These are phyloP conservation scores for Cosmopolites sordidus DNA, from an alignment of 2,888 invertebrate species.

Conservation along the genomic window DNA sequence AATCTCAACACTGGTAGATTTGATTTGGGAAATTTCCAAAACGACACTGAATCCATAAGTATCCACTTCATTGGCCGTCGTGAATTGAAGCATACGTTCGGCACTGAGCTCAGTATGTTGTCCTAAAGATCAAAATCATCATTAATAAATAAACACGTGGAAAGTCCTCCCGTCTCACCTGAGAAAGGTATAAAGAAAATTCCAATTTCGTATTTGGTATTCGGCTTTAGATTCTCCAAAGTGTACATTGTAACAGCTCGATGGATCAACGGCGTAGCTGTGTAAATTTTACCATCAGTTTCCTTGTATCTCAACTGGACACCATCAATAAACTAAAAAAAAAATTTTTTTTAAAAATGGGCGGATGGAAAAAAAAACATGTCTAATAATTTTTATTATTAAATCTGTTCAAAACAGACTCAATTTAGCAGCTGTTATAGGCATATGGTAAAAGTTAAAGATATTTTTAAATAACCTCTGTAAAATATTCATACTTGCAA, in stretches of 20 bases:
- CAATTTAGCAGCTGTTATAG: neutral
- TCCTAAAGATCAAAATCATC: constrained; percentile 13
- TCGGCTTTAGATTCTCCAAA: constrained; percentile 72
- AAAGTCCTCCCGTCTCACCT: too few relatives aligned
- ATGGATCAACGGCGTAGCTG: constrained; percentile 80
- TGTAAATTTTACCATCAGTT: constrained; percentile 75
- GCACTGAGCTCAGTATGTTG: constrained; percentile 75
- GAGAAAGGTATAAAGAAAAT: constrained; percentile 80
- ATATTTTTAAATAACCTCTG: neutral
- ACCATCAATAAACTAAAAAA: constrained; percentile 72
- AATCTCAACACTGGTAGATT: constrained; percentile 72
- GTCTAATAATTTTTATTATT: neutral
- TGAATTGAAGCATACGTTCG: constrained; percentile 64
- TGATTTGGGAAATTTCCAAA: constrained; percentile 71
- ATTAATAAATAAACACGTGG: too few relatives aligned
- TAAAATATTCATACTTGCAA: constrained; percentile 45
- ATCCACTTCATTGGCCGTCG: constrained; percentile 67
- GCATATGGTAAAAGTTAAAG: neutral
- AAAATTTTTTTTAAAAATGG: neutral
- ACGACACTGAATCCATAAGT: constrained; percentile 79
- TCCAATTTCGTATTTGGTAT: constrained; percentile 77
- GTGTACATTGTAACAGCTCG: constrained; percentile 73
- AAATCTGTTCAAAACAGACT: neutral
- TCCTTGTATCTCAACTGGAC: constrained; percentile 83
- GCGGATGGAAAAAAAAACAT: too few relatives aligned